Base-by-base conservation (phyloP, 2,888 invertebrate genomes). In the Ennomos erosarius region DNA sequence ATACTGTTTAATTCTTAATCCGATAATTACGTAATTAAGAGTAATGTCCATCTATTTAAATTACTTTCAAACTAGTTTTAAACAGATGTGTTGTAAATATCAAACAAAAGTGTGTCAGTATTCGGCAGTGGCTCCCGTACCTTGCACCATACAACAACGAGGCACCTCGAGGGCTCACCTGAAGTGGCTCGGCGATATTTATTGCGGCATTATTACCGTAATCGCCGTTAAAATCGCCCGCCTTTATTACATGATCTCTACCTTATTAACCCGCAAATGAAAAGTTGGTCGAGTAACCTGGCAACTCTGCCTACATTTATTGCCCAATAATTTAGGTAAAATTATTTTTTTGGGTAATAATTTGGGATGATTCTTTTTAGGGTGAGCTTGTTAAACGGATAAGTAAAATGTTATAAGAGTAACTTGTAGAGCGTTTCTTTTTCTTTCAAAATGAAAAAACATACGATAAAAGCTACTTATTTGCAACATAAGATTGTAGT, bases 171-270 rank as follows among this genome's bases (percentile, higher is more conserved):
- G 69, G 76, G 83, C 79, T 71, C 77, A 80, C 84, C 84, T 81
- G 84, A 77, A 87, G 87, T 84, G 81, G 82, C 81, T 82, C 74
- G 75, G 69, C 71, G 79, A 87, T 89, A 90, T 91, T 90, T 90
- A 91, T 88, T 79, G 79, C 86, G 68, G 76, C 78, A 82, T 87
- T 88, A 89, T 89, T 88, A 88, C 81, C 78, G 84, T 88, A 90
- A 90, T 88, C 90, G 85, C 77, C 70, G 84, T 73, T 79, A 75
- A 81, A 87, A 87, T 86, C 86, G 82, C 78, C 82, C 80, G 74
- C 77, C 79, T 79, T 85, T 84, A 85, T 85, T 84, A 83, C 84
- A 81, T 84, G 81, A 85, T 86, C 85, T 84, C 74, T 72, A 71
- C 73, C 74, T 79, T 78, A 80, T 82, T 81, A 79, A 79, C 78